phyloP scores from a whole-genome alignment of 2,888 invertebrate species.

The Agapetus fuscipes region DNA sequence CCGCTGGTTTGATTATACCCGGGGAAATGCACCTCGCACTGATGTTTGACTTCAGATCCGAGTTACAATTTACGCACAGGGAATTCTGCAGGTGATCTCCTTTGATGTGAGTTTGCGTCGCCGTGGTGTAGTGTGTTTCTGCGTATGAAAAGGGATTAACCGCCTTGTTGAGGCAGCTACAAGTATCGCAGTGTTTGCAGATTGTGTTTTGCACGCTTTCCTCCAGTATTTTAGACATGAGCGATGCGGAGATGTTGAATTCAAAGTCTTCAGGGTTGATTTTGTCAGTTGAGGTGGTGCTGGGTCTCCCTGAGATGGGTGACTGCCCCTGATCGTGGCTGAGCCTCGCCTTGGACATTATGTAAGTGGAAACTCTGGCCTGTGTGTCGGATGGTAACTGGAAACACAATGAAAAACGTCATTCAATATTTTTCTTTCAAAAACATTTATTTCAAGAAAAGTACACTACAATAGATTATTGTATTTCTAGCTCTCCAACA shows the following conservation, averaged over 20 bases:
- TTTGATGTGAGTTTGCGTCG: slow-evolving; percentile 49
- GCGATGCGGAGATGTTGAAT: slow-evolving; percentile 73
- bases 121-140: slow-evolving; percentile 47
- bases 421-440: not conserved
- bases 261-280: slow-evolving; percentile 51
- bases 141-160: slow-evolving; percentile 45
- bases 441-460: too few relatives aligned
- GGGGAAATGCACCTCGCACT: slow-evolving; percentile 37
- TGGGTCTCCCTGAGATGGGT: slow-evolving; percentile 32
- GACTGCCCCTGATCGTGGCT: slow-evolving; percentile 33
- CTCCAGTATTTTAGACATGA: slow-evolving; percentile 86
- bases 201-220: slow-evolving; percentile 76
- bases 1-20: slow-evolving; percentile 26
- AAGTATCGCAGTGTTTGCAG: slow-evolving; percentile 75
- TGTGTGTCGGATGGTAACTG: slow-evolving; percentile 89
- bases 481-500: too few relatives aligned
- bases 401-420: slow-evolving; percentile 25
- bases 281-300: slow-evolving; percentile 32
- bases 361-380: slow-evolving; percentile 74
- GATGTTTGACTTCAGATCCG: slow-evolving; percentile 39
- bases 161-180: slow-evolving; percentile 56
- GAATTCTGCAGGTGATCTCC: slow-evolving; percentile 44
- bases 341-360: slow-evolving; percentile 51
- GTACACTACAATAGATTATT: too few relatives aligned
- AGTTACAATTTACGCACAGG: slow-evolving; percentile 53